Evolutionary conservation across 1,140 invertebrate genomes (phyloP), one percentile per base, ranked within the genome.

Genomic region (Heliconius nattereri): DNA sequence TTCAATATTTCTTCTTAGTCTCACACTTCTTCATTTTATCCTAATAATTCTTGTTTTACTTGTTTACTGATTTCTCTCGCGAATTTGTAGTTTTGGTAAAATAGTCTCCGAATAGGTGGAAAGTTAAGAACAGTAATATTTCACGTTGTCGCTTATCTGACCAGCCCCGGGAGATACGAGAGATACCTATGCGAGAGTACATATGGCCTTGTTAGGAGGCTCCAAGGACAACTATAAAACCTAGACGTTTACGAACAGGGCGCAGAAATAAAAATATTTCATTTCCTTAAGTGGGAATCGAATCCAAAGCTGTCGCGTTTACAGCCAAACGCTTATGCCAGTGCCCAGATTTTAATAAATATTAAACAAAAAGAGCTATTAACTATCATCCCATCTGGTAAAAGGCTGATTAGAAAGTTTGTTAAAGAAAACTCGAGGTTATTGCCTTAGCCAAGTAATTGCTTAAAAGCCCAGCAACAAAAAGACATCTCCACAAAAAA

Each of bases 401-500:
- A 57, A 60, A 60, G n/a, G n/a, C 20, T 60, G 3, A 60, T 23
- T 75, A 75, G 54, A 60, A 60, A 75, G 23, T 60, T 37, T 60
- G 20, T 26, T 52, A 54, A 74, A 74, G 19, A 74, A 74, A 52
- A 75, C 13, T 40, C 60, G 7, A 45, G 29, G 40, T 54, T 70
- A 71, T 45, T 70, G 49, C 66, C 23, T 29, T 13, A 2, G 57
- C 23, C 35, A 76, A 75, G n/a, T 75, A 75, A 76, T 76, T 70
- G 57, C 60, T 70, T 70, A 45, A 76, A 45, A 49, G 37, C 75
- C 60, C 26, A 74, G 29, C 45, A 76, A 76, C 9, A 76, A 23
- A 16, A 32, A 57, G 40, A 40, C 70, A 35, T 75, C 52, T n/a
- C 20, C n/a, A 19, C 75, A 45, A 49, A 76, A 66, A 66, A 23